phyloP scores from a whole-genome alignment of 2,888 invertebrate genomes.

The Pyrrhia umbra region DNA sequence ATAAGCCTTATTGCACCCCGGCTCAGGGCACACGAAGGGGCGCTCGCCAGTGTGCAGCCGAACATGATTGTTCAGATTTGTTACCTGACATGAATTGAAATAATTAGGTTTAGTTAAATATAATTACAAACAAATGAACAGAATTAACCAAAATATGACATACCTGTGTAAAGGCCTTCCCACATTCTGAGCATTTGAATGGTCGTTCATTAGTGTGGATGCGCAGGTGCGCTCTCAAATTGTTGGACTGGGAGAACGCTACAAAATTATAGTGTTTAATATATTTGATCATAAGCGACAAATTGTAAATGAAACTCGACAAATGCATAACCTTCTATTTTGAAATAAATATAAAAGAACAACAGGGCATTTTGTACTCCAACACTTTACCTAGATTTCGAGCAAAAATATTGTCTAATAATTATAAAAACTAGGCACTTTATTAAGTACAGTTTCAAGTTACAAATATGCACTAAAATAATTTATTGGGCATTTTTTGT shows the following conservation, averaged over 20 bases:
- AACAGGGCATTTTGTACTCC: no score
- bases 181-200: conserved; percentile 87
- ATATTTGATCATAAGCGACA: no score
- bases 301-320: no score
- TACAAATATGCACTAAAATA: no score
- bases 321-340: no score
- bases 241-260: conserved; percentile 89
- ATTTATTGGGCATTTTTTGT: no score
- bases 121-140: background rate
- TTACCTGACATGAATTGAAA: conserved; percentile 80
- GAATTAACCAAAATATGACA: background rate
- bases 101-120: no score
- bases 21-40: conserved; percentile 86
- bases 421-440: no score
- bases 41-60: conserved; percentile 88
- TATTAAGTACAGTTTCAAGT: no score
- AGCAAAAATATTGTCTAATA: no score
- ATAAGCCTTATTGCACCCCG: conserved; percentile 87
- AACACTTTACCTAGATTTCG: no score
- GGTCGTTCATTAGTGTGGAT: conserved; percentile 89
- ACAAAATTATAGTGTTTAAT: conserved; percentile 43
- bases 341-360: no score
- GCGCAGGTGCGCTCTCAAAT: conserved; percentile 87
- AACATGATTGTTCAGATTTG: conserved; percentile 88
- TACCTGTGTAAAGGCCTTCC: conserved; percentile 89